Evolutionary conservation across 2,113 vertebrate genomes (phyloP).

Genomic region (Phyllostomus discolor): DNA sequence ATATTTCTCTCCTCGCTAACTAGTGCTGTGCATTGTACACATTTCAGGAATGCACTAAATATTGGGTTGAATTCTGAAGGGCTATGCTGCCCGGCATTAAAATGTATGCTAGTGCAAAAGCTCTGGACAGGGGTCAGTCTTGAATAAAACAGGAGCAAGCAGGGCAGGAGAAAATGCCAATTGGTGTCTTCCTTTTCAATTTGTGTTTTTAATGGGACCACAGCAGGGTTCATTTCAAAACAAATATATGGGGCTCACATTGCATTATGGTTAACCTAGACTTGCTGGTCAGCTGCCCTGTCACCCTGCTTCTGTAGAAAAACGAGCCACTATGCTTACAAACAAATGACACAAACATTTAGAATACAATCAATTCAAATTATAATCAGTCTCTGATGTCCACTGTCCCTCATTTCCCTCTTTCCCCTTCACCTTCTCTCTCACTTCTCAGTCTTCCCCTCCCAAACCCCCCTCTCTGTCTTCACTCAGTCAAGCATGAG

Average conservation of each 20-base stretch:
- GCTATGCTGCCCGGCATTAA: neutral
- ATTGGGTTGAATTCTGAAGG: neutral
- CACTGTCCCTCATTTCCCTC: neutral
- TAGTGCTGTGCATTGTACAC: neutral
- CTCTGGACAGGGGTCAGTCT: neutral
- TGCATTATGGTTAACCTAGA: neutral
- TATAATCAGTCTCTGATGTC: neutral
- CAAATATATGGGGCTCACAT: neutral
- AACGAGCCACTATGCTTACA: neutral
- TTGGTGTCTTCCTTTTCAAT: neutral
- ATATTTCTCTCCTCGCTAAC: neutral
- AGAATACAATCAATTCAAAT: neutral
- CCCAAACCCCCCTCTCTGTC: rapidly evolving
- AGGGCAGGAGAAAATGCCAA: neutral
- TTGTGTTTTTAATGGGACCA: neutral
- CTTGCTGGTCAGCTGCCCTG: neutral
- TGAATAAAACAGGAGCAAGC: neutral
- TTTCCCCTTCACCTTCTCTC: neutral
- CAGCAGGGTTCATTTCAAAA: neutral
- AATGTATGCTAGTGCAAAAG: neutral
- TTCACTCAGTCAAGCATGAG: neutral
- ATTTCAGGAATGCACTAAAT: neutral
- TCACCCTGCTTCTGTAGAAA: neutral
- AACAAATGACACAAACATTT: neutral
- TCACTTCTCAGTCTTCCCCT: neutral